Base-by-base conservation (phyloP, 2,888 invertebrate genomes). In the Danaus chrysippus region DNA sequence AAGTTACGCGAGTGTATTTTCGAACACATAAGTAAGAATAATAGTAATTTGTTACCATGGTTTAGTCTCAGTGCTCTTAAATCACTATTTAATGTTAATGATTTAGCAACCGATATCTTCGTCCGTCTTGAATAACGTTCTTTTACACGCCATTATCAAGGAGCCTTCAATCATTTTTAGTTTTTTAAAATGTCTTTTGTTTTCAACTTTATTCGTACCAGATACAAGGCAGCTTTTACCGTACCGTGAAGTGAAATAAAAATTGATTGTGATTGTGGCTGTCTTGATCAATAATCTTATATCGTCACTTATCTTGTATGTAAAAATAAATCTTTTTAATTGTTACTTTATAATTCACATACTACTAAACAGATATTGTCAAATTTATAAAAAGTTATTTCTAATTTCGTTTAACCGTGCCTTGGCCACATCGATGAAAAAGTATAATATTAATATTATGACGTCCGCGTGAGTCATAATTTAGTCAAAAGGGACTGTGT, bases 1-100 rank as follows among this genome's bases (percentile, higher is more conserved):
- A 10, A 49, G 55, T 42, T 55, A 42, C 15, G 56, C 42, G 60
- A 42, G 60, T 56, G 55, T 49, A 9, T 52, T 56, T 41, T 60
- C 19, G 2, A 15, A 42, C 57, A 57, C 53, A 15, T 34, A 43
- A 34, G 9, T 15, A 17, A 42, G 23, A 42, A 49, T 53, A 41
- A 11, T 34, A n/a, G 19, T 34, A 46, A 13, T 19, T 41, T 58
- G 17, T 34, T 58, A 58, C 49, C 49, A 53, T 58, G 42, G 53
- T 49, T 58, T 17, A 17, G 17, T 17, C 49, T 49, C 49, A 49
- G 9, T 49, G 17, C 49, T 15, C n/a, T 17, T 17, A 17, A 49
- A 49, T 49, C 49, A 49, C 49, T 9, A 49, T 49, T 15, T n/a
- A 49, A 49, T 49, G 17, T 10, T 49, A 17, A 17, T 49, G 17